These are phyloP conservation scores for Tipula lateralis DNA, from an alignment of 2,888 invertebrate genomes.

Conservation along the genomic window DNA sequence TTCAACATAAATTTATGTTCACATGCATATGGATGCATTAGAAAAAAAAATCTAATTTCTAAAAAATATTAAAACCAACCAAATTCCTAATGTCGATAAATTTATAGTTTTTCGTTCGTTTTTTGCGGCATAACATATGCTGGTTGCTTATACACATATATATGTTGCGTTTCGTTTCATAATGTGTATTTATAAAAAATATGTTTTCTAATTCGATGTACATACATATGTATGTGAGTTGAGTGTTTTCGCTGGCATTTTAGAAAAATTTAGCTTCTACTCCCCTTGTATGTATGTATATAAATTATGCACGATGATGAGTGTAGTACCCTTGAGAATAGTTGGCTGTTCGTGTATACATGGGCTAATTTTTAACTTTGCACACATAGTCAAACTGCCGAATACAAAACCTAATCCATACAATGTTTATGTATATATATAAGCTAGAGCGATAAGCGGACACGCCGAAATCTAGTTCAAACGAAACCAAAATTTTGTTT, in stretches of 20 bases:
- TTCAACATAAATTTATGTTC: neutral
- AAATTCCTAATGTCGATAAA: neutral
- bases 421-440: neutral
- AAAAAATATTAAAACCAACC: neutral
- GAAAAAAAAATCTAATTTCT: neutral
- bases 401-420: neutral
- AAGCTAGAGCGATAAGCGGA: neutral
- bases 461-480: neutral
- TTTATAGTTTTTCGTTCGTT: neutral
- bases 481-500: neutral
- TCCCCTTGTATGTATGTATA: neutral
- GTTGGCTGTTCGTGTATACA: neutral
- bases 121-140: constrained; percentile 5
- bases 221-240: neutral
- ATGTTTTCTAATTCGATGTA: too few species aligned
- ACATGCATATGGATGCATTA: neutral
- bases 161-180: neutral
- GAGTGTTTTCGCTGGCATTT: neutral
- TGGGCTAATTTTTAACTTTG: neutral
- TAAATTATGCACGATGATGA: constrained; percentile 1
- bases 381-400: neutral
- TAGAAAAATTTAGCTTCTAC: neutral
- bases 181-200: neutral
- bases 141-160: neutral
- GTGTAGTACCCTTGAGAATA: neutral